Conservation (phyloP, 1,140 invertebrate species). For the Pseudoatta argentina region DNA sequence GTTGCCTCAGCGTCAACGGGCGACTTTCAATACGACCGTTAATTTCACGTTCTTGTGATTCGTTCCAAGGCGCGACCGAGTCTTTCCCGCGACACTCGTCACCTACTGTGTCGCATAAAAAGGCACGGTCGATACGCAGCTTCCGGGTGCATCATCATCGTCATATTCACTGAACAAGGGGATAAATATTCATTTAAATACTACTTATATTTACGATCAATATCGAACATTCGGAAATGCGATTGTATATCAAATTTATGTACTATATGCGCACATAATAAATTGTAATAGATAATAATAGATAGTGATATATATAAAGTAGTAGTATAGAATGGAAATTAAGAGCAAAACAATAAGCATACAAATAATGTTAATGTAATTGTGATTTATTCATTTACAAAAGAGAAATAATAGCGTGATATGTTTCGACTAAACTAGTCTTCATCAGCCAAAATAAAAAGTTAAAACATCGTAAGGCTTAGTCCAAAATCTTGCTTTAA, state of each 20-base stretch:
- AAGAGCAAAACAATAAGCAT: no score
- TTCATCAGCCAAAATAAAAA: no score
- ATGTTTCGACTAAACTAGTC: no score
- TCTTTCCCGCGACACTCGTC: not conserved
- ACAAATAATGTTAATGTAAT: no score
- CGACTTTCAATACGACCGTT: constrained; percentile 8
- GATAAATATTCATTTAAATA: not conserved
- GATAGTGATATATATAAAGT: not conserved
- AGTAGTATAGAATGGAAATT: no score
- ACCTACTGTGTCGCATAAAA: not conserved
- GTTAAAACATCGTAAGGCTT: no score
- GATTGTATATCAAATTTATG: not conserved
- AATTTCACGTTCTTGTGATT: constrained; percentile 25
- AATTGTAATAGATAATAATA: not conserved
- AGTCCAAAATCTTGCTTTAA: no score
- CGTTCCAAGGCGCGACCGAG: not conserved
- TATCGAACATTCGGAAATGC: not conserved
- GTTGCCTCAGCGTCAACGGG: not conserved
- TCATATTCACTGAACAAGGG: not conserved
- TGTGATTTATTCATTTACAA: no score
- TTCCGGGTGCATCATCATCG: constrained; percentile 22
- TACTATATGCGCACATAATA: not conserved
- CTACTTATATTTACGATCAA: not conserved
- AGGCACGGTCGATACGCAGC: constrained; percentile 36
- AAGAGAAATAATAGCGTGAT: no score